Percentiles rank a stretch among this genome's conserved stretches.
Evolutionary conservation across 2,797 vertebrate genomes (phyloP).

Genomic region (Cynopterus sphinx): DNA sequence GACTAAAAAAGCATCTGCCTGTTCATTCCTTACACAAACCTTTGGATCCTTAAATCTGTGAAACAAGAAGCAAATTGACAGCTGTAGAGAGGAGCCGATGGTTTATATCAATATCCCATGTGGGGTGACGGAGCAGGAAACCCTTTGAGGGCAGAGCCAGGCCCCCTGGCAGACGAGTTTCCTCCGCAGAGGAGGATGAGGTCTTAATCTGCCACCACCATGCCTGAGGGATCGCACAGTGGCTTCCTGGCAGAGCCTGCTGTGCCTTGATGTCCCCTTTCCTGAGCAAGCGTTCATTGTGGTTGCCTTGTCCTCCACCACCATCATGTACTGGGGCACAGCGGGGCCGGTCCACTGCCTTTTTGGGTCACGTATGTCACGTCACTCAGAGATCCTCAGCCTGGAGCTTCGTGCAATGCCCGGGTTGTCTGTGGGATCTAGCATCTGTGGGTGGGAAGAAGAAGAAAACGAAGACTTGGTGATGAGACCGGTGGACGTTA

Average conservation of each 20-base stretch:
- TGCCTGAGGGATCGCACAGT: accelerated
- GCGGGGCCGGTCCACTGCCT: background rate
- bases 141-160: background rate
- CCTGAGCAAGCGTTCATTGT: background rate
- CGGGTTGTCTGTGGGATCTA: background rate
- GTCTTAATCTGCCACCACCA: background rate
- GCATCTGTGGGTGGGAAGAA: background rate
- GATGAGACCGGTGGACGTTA: background rate
- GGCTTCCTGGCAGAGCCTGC: background rate
- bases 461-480: background rate
- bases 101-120: background rate
- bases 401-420: background rate
- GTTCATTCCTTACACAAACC: background rate
- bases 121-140: background rate
- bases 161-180: background rate
- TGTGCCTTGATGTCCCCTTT: background rate
- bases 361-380: background rate
- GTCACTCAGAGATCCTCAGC: background rate
- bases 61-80: background rate
- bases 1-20: background rate
- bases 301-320: background rate
- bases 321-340: too few species aligned
- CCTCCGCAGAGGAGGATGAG: background rate
- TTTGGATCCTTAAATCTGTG: background rate
- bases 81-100: background rate